phyloP scores from a whole-genome alignment of 2,888 invertebrate genomes.

The Xestobium rufovillosum region DNA sequence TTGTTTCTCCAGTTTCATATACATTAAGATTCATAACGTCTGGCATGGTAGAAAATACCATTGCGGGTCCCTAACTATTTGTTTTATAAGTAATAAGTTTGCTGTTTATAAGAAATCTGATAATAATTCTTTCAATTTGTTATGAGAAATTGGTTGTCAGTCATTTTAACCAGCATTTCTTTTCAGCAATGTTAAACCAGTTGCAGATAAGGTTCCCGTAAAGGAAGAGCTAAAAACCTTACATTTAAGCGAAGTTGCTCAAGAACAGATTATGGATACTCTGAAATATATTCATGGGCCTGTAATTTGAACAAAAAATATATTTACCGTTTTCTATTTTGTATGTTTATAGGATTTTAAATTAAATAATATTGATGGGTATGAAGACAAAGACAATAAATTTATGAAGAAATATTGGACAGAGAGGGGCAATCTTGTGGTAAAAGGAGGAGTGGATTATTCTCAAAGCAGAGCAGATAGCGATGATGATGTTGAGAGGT shows the following conservation, averaged over 20 bases:
- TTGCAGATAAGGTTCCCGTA: conserved; percentile 47
- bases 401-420: conserved; percentile 68
- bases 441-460: conserved; percentile 65
- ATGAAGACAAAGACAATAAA: conserved; percentile 60
- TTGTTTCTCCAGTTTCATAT: no score
- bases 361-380: conserved; percentile 42
- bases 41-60: no score
- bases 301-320: conserved; percentile 49
- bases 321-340: no score
- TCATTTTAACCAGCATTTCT: no score
- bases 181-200: conserved; percentile 23
- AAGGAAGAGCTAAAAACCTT: conserved; percentile 72
- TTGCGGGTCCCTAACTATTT: no score
- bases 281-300: conserved; percentile 68
- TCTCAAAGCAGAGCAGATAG: conserved; percentile 52
- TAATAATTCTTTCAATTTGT: no score
- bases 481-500: conserved; percentile 54
- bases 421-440: conserved; percentile 66
- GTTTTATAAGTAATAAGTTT: no score
- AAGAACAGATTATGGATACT: conserved; percentile 67
- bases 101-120: no score
- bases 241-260: conserved; percentile 58
- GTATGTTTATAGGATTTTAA: conserved; percentile 44
- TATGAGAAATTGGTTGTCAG: no score
- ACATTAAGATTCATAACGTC: no score